phyloP scores from a whole-genome alignment of 2,888 invertebrate species.

The Drosophila ezoana region DNA sequence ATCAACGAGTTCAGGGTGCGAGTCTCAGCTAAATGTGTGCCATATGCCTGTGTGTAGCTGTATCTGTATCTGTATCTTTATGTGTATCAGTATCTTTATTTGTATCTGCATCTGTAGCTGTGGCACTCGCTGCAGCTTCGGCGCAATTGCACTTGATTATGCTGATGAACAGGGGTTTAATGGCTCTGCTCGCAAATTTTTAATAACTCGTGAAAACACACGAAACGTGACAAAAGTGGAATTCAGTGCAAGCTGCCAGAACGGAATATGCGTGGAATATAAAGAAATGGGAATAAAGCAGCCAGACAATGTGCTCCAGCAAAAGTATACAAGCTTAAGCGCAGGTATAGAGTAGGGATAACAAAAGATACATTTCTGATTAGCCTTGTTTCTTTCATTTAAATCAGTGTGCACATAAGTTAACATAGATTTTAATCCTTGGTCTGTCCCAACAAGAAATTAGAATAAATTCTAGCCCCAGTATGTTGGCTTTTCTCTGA shows the following conservation, averaged over 20 bases:
- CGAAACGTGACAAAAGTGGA: constrained; percentile 59
- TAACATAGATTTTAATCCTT: too few species aligned
- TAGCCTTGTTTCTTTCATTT: too few species aligned
- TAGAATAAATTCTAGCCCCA: too few species aligned
- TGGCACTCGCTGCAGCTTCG: constrained; percentile 36
- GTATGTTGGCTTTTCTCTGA: neutral
- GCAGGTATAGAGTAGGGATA: neutral
- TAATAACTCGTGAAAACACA: constrained; percentile 70
- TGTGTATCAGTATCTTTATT: constrained; percentile 4
- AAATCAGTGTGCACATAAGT: neutral
- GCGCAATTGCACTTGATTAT: constrained; percentile 64
- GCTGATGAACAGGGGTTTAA: constrained; percentile 39
- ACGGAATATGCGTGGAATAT: constrained; percentile 1
- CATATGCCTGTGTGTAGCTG: constrained; percentile 33
- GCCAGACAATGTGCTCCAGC: neutral
- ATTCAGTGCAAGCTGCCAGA: constrained; percentile 19
- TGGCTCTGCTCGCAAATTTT: constrained; percentile 49
- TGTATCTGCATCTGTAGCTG: constrained; percentile 28
- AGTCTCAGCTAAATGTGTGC: constrained; percentile 49
- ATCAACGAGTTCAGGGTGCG: constrained; percentile 17
- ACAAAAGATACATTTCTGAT: neutral
- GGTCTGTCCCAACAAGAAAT: too few species aligned
- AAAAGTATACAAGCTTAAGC: neutral
- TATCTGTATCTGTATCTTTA: constrained; percentile 7
- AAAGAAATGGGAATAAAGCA: neutral